These are phyloP conservation scores for Hyperoplus immaculatus DNA, from an alignment of 2,797 vertebrate genomes.

Conservation along the genomic window DNA sequence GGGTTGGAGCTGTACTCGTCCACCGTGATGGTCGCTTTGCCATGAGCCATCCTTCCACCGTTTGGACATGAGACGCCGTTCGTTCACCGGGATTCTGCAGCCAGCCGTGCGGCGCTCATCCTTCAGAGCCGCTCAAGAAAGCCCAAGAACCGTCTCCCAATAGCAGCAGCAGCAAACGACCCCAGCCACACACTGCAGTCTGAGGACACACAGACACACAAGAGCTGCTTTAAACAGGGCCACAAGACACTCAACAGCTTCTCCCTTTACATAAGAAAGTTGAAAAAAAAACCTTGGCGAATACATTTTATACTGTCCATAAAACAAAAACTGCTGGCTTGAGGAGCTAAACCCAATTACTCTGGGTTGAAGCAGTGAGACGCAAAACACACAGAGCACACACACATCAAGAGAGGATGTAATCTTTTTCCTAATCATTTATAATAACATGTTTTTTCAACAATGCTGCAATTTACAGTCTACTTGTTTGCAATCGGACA, in stretches of 20 bases:
- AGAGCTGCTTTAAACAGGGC: conserved; percentile 40
- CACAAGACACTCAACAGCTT: background rate
- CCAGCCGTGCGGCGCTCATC: conserved; percentile 86
- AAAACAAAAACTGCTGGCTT: conserved; percentile 1
- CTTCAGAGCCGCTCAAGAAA: conserved; percentile 81
- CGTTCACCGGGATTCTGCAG: conserved; percentile 91
- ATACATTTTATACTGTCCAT: background rate
- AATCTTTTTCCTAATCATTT: background rate
- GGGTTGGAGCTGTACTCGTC: conserved; percentile 99
- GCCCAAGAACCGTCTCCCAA: conserved; percentile 55
- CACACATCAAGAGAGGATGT: background rate
- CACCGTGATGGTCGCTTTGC: conserved; percentile 97
- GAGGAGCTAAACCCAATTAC: background rate
- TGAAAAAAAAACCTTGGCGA: background rate
- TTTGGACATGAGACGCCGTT: conserved; percentile 92
- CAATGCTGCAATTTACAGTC: background rate
- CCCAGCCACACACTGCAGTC: conserved; percentile 64
- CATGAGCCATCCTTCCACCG: conserved; percentile 97
- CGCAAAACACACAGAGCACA: conserved; percentile 5
- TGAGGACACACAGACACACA: conserved; percentile 45
- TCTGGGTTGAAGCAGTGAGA: background rate
- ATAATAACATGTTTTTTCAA: background rate
- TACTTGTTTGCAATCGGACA: background rate
- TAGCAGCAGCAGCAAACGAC: conserved; percentile 31
- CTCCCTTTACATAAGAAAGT: background rate